Base-by-base conservation (phyloP, 2,888 invertebrate species). In the Yponomeuta sedellus region DNA sequence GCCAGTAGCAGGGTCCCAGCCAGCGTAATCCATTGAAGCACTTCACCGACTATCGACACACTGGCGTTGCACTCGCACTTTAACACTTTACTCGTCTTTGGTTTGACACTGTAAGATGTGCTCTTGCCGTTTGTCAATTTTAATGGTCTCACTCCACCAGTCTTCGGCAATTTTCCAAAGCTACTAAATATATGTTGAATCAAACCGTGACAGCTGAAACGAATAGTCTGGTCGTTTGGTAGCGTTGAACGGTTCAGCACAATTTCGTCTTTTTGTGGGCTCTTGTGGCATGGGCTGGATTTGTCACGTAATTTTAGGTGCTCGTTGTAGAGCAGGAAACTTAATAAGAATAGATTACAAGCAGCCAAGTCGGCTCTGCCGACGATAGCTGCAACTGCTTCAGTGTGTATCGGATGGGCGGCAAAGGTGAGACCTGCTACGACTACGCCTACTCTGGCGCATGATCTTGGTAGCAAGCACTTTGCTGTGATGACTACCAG, bases 381-480 rank as follows among this genome's bases (percentile, higher is more conserved):
- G 16, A 99, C 99, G 64, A 98, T 94, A 28, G 98, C 98, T 0
- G 98, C 97, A 44, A 99, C 98, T 0, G 99, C 98, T 86, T 99
- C 99, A 4, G 97, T 97, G 90, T 99, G 99, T 75, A 99, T 95
- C 16, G 99, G 99, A 88, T 99, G 99, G 1, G 96, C 95, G 44
- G 99, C 98, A 82, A 99, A 99, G 58, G 97, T 92, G 10, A 97
- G 92, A 0, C 97, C 97, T 0, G 98, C 93, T 40, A 96, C 93
- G 65, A 94, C 92, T 64, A 95, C 93, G 52, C 96, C 96, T 73
- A 95, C 92, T 74, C 92, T 92, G 67, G 92, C 92, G 76, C 92
- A 93, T 69, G 92, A 89, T 63, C 91, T 88, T 66, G 96, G 94
- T 70, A 96, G 88, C 64, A 96, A 91, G 68, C 94, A 93, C 67